A percentile compares a stretch with the other conserved stretches of the same genome.
Conservation (phyloP, 2,888 invertebrate species). For the Cephonodes hylas region DNA sequence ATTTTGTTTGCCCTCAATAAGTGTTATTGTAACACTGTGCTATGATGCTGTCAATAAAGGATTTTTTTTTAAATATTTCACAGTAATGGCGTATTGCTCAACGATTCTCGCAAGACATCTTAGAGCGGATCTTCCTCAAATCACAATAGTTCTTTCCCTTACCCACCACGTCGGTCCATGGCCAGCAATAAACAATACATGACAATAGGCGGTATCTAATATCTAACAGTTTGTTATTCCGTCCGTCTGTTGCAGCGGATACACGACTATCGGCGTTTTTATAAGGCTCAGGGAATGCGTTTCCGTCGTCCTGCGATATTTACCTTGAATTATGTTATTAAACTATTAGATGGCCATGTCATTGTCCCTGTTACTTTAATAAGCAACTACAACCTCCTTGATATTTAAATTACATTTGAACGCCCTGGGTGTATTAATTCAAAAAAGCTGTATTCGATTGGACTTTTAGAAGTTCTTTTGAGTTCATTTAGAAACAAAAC, state of each 20-base stretch:
- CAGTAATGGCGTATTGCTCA: not conserved
- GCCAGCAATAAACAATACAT: not conserved
- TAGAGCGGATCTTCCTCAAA: not conserved
- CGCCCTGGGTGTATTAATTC: too few relatives aligned
- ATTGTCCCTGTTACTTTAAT: too few relatives aligned
- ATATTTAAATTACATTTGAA: too few relatives aligned
- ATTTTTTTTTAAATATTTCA: too few relatives aligned
- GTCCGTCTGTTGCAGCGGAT: not conserved
- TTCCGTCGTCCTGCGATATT: slow-evolving; percentile 1
- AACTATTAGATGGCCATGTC: too few relatives aligned
- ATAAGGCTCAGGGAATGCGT: not conserved
- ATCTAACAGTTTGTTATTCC: not conserved
- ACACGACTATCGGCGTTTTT: slow-evolving; percentile 4
- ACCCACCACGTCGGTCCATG: not conserved
- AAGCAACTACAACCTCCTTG: too few relatives aligned
- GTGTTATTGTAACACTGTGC: too few relatives aligned
- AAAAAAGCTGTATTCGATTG: too few relatives aligned
- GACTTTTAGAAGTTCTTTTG: too few relatives aligned
- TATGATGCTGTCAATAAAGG: too few relatives aligned
- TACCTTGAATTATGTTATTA: not conserved
- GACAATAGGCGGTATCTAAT: not conserved
- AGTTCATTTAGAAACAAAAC: too few relatives aligned
- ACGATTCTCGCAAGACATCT: not conserved
- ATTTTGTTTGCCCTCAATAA: too few relatives aligned
- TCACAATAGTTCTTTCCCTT: not conserved